phyloP scores from a whole-genome alignment of 2,888 invertebrate species.

The Aleiodes leptofemur region DNA sequence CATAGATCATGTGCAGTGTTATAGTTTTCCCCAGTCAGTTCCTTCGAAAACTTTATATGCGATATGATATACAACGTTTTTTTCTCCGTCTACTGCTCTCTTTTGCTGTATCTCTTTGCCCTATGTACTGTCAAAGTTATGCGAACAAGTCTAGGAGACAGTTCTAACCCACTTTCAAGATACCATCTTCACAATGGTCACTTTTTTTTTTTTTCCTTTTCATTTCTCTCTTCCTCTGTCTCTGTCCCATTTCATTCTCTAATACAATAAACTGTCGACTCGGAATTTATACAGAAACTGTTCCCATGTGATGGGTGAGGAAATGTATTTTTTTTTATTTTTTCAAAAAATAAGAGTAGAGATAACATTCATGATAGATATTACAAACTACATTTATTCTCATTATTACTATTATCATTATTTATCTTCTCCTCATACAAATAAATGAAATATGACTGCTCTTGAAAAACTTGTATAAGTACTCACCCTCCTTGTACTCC shows the following conservation, averaged over 20 bases:
- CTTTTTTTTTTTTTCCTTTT: slow-evolving; percentile 8
- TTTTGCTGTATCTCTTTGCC: slow-evolving; percentile 18
- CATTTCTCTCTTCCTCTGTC: slow-evolving; percentile 12
- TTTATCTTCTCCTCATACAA: too few relatives aligned
- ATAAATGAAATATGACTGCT: neutral
- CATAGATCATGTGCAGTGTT: slow-evolving; percentile 20
- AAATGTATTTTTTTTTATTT: slow-evolving; percentile 4
- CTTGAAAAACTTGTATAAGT: neutral
- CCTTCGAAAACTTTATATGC: slow-evolving; percentile 17
- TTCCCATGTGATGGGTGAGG: slow-evolving; percentile 12
- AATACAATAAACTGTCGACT: slow-evolving; percentile 21
- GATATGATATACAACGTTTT: slow-evolving; percentile 23
- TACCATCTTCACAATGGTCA: slow-evolving; percentile 38
- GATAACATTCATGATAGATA: neutral
- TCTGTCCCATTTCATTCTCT: neutral
- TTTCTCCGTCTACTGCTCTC: neutral
- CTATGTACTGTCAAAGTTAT: slow-evolving; percentile 5
- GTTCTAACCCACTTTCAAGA: slow-evolving; percentile 39
- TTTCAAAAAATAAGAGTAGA: neutral
- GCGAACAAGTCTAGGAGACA: slow-evolving; percentile 35
- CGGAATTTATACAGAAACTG: slow-evolving; percentile 14
- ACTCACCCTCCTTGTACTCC: neutral
- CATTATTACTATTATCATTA: too few relatives aligned
- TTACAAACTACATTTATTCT: neutral
- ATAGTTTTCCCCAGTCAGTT: slow-evolving; percentile 20